Evolutionary conservation across 1,140 invertebrate species (phyloP).

Genomic region (Sipha flava): DNA sequence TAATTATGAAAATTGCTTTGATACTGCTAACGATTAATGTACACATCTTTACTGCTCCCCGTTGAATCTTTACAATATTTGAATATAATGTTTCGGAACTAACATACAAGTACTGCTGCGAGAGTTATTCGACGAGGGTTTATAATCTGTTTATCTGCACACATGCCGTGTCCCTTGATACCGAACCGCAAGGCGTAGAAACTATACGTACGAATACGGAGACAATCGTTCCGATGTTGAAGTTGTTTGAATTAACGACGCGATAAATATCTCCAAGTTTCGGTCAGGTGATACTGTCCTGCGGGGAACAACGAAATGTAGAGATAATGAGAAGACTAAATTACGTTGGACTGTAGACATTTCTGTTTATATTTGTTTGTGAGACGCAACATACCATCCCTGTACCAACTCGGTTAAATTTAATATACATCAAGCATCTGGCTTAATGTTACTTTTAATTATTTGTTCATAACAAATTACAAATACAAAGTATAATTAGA

Average conservation of each 20-base stretch:
- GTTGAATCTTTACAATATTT: no score
- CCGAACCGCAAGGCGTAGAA: neutral
- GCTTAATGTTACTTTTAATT: neutral
- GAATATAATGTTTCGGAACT: no score
- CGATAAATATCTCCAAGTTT: slow-evolving; percentile 5
- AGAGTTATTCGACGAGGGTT: neutral
- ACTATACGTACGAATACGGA: neutral
- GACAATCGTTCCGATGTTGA: neutral
- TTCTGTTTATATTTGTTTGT: neutral
- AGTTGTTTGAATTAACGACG: neutral
- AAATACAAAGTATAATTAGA: neutral
- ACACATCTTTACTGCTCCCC: no score
- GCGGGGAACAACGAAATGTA: neutral
- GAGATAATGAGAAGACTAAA: neutral
- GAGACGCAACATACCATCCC: neutral
- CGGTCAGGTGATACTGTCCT: neutral
- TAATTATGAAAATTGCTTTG: no score
- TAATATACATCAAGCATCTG: neutral
- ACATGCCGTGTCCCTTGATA: neutral
- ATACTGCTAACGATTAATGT: no score
- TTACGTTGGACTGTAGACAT: neutral
- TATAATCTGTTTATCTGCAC: neutral
- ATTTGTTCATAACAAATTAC: neutral
- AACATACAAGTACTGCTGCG: no score
- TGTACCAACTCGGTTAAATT: neutral